phyloP scores from a whole-genome alignment of 1,140 invertebrate genomes.

The Drosophila sturtevanti region DNA sequence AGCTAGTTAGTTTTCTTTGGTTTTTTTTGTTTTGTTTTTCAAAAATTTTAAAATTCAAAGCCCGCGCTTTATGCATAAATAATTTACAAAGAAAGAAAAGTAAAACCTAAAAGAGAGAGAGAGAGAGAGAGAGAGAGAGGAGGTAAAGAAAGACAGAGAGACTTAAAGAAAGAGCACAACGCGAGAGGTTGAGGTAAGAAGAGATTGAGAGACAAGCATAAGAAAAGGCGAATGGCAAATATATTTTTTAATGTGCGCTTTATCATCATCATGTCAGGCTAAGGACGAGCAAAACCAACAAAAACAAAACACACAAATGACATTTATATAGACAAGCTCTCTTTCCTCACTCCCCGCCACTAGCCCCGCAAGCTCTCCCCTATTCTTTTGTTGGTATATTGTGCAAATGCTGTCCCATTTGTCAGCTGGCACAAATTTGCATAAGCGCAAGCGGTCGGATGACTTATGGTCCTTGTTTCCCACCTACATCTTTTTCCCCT shows the following conservation, averaged over 20 bases:
- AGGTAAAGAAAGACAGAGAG: constrained; percentile 22
- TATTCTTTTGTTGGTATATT: constrained; percentile 57
- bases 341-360: constrained; percentile 29
- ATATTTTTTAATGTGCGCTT: constrained; percentile 79
- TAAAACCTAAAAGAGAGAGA: constrained; percentile 24
- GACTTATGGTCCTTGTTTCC: constrained; percentile 68
- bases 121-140: constrained; percentile 17
- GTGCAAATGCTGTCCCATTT: constrained; percentile 79
- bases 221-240: constrained; percentile 61
- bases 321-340: constrained; percentile 74
- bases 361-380: background rate
- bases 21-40: background rate
- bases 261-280: constrained; percentile 77
- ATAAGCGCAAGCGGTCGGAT: constrained; percentile 77
- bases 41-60: constrained; percentile 57
- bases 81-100: constrained; percentile 38
- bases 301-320: constrained; percentile 59
- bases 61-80: constrained; percentile 52
- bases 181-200: constrained; percentile 21
- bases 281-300: constrained; percentile 38
- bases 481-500: constrained; percentile 1
- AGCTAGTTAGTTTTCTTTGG: background rate
- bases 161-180: constrained; percentile 23
- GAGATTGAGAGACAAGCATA: constrained; percentile 31
- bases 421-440: constrained; percentile 78